These are phyloP conservation scores for Gallirallus australis DNA, from an alignment of 2,797 vertebrate genomes.

Conservation along the genomic window DNA sequence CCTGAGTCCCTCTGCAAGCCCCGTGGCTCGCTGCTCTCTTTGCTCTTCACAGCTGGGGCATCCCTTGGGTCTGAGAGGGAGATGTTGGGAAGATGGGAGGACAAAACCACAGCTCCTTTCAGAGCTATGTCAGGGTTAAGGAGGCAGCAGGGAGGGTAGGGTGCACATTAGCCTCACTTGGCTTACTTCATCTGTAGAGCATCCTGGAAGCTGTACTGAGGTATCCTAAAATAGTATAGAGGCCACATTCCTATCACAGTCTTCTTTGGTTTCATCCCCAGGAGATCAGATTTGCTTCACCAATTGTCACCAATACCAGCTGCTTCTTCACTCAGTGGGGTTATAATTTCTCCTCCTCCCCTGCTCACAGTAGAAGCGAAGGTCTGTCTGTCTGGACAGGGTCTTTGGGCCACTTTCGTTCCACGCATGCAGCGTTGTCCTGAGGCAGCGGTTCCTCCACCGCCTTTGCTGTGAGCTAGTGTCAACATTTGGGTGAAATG, in stretches of 20 bases:
- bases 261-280: background rate
- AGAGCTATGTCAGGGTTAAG: background rate
- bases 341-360: background rate
- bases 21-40: rapidly evolving
- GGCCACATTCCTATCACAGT: rapidly evolving
- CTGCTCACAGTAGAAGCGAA: background rate
- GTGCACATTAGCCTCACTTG: background rate
- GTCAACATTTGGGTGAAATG: background rate
- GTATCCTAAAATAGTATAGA: background rate
- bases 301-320: background rate
- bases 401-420: background rate
- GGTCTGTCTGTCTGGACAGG: background rate
- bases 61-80: background rate
- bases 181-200: background rate
- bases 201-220: background rate
- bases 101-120: background rate
- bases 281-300: background rate
- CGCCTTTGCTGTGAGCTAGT: background rate
- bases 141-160: background rate
- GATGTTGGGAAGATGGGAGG: background rate
- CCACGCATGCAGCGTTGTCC: rapidly evolving
- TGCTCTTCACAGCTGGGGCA: background rate
- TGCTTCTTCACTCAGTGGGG: background rate
- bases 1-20: background rate
- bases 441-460: background rate